phyloP scores from a whole-genome alignment of 2,888 invertebrate species.

The Meghimatium bilineatum region DNA sequence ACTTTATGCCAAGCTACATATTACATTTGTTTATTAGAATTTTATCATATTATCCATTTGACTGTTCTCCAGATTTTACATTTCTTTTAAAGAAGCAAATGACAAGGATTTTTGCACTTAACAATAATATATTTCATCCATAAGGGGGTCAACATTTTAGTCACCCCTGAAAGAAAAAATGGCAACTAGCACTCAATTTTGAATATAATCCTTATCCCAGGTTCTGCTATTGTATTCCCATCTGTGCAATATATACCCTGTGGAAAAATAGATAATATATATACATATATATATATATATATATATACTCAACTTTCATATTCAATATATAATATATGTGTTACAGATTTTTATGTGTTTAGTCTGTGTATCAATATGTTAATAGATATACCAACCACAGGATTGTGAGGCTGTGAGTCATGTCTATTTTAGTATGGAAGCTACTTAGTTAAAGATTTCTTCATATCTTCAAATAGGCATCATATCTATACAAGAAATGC shows the following conservation, averaged over 20 bases:
- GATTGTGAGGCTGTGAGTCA: neutral
- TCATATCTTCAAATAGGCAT: too few species aligned
- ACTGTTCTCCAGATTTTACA: neutral
- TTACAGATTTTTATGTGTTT: neutral
- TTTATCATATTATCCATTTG: neutral
- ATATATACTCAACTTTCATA: neutral
- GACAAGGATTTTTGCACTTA: slow-evolving; percentile 7
- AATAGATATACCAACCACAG: neutral
- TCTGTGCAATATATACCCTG: slow-evolving; percentile 33
- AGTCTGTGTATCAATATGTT: neutral
- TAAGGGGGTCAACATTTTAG: neutral
- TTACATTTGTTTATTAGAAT: neutral
- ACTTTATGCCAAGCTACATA: neutral
- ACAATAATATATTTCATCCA: neutral
- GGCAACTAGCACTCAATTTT: slow-evolving; percentile 1
- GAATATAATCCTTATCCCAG: neutral
- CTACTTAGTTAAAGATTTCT: too few species aligned
- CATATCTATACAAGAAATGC: too few species aligned
- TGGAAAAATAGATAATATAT: neutral
- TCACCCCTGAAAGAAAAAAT: slow-evolving; percentile 1
- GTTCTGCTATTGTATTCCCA: neutral
- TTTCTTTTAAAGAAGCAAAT: slow-evolving; percentile 8
- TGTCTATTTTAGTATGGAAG: too few species aligned
- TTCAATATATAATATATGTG: neutral
- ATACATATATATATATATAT: slow-evolving; percentile 13